Base-by-base conservation (phyloP, 2,797 vertebrate genomes). In the Pogonophryne albipinna region DNA sequence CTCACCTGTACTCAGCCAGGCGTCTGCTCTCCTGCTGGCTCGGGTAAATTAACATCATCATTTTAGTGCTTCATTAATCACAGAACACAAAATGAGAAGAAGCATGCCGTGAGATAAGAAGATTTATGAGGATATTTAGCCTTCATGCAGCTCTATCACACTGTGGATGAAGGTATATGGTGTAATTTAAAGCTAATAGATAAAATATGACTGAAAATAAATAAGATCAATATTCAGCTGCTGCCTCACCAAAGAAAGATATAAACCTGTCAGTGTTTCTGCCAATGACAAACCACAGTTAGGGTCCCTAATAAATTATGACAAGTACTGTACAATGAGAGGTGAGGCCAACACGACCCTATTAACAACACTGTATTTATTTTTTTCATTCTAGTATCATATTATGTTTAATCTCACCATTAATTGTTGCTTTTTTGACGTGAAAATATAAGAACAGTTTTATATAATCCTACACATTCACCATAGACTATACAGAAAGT, bases 141-240 rank as follows among this genome's bases (percentile, higher is more conserved):
- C 63, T 49, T 17, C 55, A 34, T 46, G 50, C 19, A 9, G 58
- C 61, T 76, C 60, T 16, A 44, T 78, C 44, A 17, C 59, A 75
- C 42, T 46, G 70, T 68, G 60, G 56, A 86, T 68, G 31, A 61
- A 76, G 41, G 31, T 50, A 56, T n/a, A 60, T 2, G 59, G 49
- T 70, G 27, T 59, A 65, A 82, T 86, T 78, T 42, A 70, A 38
- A 71, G 64, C 56, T 53, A 7, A 75, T 87, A 75, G 77, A 88
- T 83, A 76, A 82, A 87, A 83, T 77, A 78, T 77, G 59, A 82
- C 67, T 66, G 44, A 69, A 87, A 58, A 72, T 27, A 83, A 79
- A 75, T 51, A 41, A 61, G 63, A 89, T 91, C 82, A 69, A 86
- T 87, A 82, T 19, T 34, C 46, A 68, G 78, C 44, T 47, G 61